Evolutionary conservation across 1,140 invertebrate species (phyloP).

Genomic region (Ceratitis capitata): DNA sequence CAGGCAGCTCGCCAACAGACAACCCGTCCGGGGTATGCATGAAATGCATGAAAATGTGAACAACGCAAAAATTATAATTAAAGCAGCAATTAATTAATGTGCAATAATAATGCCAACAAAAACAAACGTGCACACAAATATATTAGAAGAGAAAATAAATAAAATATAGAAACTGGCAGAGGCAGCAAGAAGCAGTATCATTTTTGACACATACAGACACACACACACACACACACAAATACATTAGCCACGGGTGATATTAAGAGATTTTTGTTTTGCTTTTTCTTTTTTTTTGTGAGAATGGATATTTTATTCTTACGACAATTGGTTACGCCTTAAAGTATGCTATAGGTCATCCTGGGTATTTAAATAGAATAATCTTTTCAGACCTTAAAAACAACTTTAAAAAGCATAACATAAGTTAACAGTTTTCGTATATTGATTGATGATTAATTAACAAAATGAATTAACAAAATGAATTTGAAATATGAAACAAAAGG

Average conservation of each 20-base stretch:
- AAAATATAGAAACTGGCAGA: too few relatives aligned
- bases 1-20: too few relatives aligned
- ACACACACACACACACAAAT: neutral
- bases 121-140: neutral
- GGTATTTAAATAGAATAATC: neutral
- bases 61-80: conserved; percentile 1
- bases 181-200: too few relatives aligned
- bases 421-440: too few relatives aligned
- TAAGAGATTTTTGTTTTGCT: neutral
- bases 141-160: too few relatives aligned
- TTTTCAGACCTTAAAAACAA: neutral
- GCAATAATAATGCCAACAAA: neutral
- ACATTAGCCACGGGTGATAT: neutral
- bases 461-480: neutral
- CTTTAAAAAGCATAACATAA: neutral
- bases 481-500: too few relatives aligned
- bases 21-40: neutral
- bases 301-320: neutral
- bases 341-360: neutral
- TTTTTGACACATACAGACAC: neutral
- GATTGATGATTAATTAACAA: neutral
- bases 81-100: conserved; percentile 30
- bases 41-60: conserved; percentile 4
- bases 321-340: neutral
- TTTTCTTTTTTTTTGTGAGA: neutral